Conservation (phyloP, 2,113 vertebrate genomes). For the Pristiophorus japonicus region DNA sequence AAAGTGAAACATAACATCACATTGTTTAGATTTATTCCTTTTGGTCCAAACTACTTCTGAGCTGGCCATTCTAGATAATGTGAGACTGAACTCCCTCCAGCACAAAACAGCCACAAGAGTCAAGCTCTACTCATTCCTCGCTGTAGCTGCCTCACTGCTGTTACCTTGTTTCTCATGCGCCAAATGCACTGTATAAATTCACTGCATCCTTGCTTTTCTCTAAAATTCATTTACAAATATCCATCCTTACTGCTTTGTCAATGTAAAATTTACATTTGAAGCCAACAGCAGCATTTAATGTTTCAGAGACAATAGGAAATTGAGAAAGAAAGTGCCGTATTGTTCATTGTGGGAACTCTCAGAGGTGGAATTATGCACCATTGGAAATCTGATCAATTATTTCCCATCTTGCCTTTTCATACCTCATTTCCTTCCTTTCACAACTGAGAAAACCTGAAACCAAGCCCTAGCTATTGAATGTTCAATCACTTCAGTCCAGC, state of each 20-base stretch:
- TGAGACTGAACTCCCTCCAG: neutral
- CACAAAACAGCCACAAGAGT: neutral
- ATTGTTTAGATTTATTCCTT: neutral
- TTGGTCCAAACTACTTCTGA: neutral
- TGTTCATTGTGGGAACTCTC: neutral
- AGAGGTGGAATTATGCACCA: slow-evolving; percentile 33
- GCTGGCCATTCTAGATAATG: neutral
- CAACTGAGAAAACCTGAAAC: slow-evolving; percentile 8
- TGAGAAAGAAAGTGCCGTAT: neutral
- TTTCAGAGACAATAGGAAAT: neutral
- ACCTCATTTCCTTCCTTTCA: slow-evolving; percentile 34
- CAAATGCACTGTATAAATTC: too few species aligned
- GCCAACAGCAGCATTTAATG: neutral
- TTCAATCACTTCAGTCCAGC: neutral
- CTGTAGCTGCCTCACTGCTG: neutral
- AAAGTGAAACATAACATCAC: neutral
- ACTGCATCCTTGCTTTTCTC: neutral
- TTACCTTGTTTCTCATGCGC: neutral
- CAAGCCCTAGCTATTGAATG: neutral
- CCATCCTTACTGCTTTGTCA: neutral
- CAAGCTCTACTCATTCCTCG: neutral
- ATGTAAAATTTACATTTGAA: neutral
- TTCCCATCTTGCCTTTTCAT: slow-evolving; percentile 32
- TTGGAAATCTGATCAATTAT: slow-evolving; percentile 30
- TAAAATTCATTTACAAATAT: neutral